Evolutionary conservation across 2,888 invertebrate species (phyloP), one percentile per base, ranked within the genome.

Genomic region (Campoplex capitator): DNA sequence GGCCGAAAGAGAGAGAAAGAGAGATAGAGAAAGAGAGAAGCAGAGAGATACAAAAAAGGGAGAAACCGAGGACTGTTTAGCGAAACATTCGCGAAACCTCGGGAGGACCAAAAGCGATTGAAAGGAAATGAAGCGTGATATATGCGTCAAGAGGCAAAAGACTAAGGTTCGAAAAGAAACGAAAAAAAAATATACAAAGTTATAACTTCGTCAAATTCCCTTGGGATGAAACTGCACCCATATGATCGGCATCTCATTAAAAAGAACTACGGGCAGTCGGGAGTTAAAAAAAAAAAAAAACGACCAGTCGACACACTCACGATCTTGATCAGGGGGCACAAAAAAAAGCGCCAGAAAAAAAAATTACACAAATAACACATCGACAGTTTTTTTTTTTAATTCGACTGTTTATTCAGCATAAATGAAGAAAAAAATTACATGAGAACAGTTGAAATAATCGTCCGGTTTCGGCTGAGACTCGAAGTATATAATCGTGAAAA

Each of bases 161-260:
- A 51, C 42, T 45, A 85, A 58, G 70, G 65, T 77, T 81, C 48
- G n/a, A 83, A 86, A 88, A 88, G 79, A 86, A 81, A 83, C 58
- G 45, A 87, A 80, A 54, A 78, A 74, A 23, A 85, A 68, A 18
- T 23, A 38, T 38, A 56, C 28, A 45, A 77, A 48, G 9, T 13
- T 73, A 6, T n/a, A 48, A 82, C 73, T 68, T 82, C 71, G 54
- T 56, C 42, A 81, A 84, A 86, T 87, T 86, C 54, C 67, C 76
- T 62, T 51, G 84, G 73, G 88, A 85, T 83, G 88, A 90, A 88
- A 89, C 42, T 42, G 68, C 89, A 91, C 91, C 91, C 93, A 92
- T 91, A 92, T 92, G 92, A 92, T 92, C 90, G 90, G 91, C 89
- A 90, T 91, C 89, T 91, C 89, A 89, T 92, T 90, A 6, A 32